Evolutionary conservation across 2,797 vertebrate genomes (phyloP).

Genomic region (Xenopus petersii): DNA sequence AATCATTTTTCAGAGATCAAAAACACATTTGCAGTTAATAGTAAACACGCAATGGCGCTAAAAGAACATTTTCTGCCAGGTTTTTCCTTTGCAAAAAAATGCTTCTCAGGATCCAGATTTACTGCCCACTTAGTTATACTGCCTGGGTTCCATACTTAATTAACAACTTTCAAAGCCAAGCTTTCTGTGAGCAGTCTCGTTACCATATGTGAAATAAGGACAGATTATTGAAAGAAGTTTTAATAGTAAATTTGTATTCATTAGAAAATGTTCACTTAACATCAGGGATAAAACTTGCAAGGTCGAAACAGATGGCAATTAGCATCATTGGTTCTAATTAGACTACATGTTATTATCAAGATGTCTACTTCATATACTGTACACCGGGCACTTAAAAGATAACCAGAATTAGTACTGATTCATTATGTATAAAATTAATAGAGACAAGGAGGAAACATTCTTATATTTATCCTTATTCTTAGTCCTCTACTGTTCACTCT

Average conservation of each 20-base stretch:
- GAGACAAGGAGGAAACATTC: too few species aligned
- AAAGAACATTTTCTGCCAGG: too few species aligned
- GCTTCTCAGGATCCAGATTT: too few species aligned
- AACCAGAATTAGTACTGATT: too few species aligned
- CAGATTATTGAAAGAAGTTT: constrained; percentile 2
- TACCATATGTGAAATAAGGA: constrained; percentile 4
- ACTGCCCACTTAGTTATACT: background rate
- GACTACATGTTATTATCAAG: background rate
- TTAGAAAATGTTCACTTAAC: constrained; percentile 4
- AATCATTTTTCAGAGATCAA: background rate
- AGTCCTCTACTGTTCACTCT: too few species aligned
- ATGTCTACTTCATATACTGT: background rate
- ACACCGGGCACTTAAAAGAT: background rate
- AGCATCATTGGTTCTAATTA: background rate
- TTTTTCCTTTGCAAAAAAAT: too few species aligned
- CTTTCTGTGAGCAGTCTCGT: background rate
- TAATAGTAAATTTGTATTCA: constrained; percentile 11
- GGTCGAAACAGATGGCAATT: background rate
- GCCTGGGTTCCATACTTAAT: background rate
- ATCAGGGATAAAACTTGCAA: background rate
- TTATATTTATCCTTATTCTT: too few species aligned
- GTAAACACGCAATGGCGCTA: background rate
- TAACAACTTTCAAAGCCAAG: constrained; percentile 6
- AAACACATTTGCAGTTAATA: background rate
- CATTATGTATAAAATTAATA: too few species aligned